Evolutionary conservation across 2,888 invertebrate genomes (phyloP).

Genomic region (Catocala fraxini): DNA sequence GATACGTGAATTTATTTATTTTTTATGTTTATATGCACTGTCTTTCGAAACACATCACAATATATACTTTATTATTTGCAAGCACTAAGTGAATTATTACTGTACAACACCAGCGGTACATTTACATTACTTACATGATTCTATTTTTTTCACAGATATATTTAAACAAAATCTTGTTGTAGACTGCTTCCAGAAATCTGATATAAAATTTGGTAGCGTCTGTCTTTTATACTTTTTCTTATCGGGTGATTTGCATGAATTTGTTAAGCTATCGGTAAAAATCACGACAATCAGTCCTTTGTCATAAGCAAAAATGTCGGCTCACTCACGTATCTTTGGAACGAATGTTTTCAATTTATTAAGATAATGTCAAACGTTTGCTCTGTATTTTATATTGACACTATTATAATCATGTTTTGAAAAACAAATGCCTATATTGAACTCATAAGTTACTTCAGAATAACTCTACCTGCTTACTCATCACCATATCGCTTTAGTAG

Average conservation of each 20-base stretch:
- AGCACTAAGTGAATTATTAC: not conserved
- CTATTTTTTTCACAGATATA: slow-evolving; percentile 23
- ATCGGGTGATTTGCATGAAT: slow-evolving; percentile 50
- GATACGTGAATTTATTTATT: no score
- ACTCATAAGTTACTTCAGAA: no score
- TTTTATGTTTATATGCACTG: no score
- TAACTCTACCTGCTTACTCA: no score
- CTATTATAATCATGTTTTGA: no score
- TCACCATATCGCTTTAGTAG: no score
- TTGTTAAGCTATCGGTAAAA: slow-evolving; percentile 31
- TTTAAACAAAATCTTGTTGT: slow-evolving; percentile 19
- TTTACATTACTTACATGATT: slow-evolving; percentile 36
- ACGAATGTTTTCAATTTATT: not conserved
- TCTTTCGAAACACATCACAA: not conserved
- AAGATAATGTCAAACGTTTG: slow-evolving; percentile 10
- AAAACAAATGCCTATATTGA: no score
- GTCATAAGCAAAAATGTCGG: slow-evolving; percentile 31
- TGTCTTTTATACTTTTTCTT: slow-evolving; percentile 57
- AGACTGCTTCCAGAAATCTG: slow-evolving; percentile 36
- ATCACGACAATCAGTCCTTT: slow-evolving; percentile 37
- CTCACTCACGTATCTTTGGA: slow-evolving; percentile 2
- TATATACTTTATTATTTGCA: slow-evolving; percentile 2
- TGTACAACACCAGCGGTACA: no score
- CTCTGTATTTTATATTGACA: no score
- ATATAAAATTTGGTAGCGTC: slow-evolving; percentile 22